A percentile compares a stretch with the other conserved stretches of the same genome.
Conservation (phyloP, 1,140 invertebrate species). For the Lasaia peninsularis region DNA sequence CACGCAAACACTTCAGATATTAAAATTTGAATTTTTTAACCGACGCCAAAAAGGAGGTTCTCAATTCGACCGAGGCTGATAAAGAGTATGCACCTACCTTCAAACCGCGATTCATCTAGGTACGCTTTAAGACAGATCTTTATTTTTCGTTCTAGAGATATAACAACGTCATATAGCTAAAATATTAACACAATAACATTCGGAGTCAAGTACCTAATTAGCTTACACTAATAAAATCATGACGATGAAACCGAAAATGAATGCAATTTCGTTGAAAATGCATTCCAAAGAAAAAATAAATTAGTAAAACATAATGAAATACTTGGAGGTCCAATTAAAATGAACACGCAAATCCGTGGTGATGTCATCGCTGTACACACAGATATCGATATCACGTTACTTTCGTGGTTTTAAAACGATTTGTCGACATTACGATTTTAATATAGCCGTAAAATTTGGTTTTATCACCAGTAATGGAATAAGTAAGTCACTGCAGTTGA, state of each 20-base stretch:
- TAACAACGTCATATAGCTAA: no score
- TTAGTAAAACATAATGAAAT: not conserved
- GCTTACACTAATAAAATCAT: not conserved
- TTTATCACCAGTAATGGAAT: no score
- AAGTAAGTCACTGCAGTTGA: no score
- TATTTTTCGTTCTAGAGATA: no score
- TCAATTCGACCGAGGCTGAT: no score
- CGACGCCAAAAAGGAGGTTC: not conserved
- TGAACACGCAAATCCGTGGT: not conserved
- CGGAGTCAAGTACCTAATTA: not conserved
- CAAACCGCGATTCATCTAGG: no score
- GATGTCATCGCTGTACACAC: not conserved
- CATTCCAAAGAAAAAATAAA: not conserved
- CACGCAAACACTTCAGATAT: slow-evolving; percentile 3
- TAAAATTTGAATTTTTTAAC: not conserved
- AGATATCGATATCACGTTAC: not conserved
- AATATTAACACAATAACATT: no score
- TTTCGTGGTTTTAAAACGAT: not conserved
- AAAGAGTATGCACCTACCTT: no score
- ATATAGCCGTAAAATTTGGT: no score
- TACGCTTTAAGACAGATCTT: no score
- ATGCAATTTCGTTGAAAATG: not conserved
- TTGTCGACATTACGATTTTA: no score
- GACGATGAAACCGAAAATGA: not conserved
- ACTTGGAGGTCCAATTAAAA: slow-evolving; percentile 8